phyloP scores from a whole-genome alignment of 2,113 vertebrate genomes.

The Prietella phreatophila region DNA sequence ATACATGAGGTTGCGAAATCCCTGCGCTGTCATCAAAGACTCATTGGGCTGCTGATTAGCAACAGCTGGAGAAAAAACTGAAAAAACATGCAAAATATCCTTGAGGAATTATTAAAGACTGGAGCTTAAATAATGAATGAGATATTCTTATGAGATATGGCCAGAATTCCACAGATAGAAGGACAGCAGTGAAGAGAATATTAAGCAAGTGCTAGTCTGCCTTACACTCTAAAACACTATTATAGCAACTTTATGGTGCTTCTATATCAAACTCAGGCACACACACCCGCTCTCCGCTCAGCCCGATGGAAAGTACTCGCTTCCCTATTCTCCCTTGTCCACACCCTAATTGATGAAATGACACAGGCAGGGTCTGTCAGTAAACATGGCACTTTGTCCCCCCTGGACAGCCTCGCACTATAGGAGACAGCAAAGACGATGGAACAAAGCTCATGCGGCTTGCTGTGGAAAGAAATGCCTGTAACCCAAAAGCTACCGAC shows the following conservation, averaged over 20 bases:
- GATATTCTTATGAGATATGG: conserved; percentile 68
- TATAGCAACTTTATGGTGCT: conserved; percentile 20
- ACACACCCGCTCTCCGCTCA: not conserved
- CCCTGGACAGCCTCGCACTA: conserved; percentile 7
- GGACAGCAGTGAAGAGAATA: conserved; percentile 64
- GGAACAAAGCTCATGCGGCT: conserved; percentile 26
- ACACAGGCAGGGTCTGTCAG: conserved; percentile 42
- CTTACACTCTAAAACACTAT: conserved; percentile 56
- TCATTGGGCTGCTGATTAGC: conserved; percentile 39
- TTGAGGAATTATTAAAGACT: conserved; percentile 63
- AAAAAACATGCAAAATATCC: conserved; percentile 48
- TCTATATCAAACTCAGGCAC: not conserved
- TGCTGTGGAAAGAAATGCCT: conserved; percentile 43
- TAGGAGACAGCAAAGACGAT: conserved; percentile 20
- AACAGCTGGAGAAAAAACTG: conserved; percentile 43
- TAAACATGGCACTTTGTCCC: conserved; percentile 34
- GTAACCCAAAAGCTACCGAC: conserved; percentile 44
- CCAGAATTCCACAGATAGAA: conserved; percentile 63
- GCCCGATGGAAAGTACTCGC: not conserved
- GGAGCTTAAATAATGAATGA: conserved; percentile 72
- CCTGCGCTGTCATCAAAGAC: conserved; percentile 30
- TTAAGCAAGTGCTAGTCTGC: conserved; percentile 59
- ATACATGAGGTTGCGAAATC: conserved; percentile 32
- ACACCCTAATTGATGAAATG: conserved; percentile 35
- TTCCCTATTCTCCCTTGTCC: conserved; percentile 18